A percentile compares a stretch with the other conserved stretches of the same genome.
Evolutionary conservation across 2,888 invertebrate species (phyloP).

Genomic region (Drosophila flavopinicola): DNA sequence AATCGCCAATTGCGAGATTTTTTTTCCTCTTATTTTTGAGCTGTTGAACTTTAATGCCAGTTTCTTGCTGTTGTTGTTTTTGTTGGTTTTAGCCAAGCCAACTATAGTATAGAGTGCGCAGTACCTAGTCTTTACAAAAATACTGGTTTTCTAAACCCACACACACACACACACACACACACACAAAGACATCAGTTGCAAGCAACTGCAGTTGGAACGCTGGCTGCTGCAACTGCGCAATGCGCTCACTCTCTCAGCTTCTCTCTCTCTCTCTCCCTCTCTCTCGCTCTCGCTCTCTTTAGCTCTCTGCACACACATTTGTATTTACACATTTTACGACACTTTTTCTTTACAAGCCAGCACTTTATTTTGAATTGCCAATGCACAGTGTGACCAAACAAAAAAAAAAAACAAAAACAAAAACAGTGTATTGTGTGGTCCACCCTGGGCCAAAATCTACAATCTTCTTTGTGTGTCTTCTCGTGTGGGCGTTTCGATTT

Average conservation of each 20-base stretch:
- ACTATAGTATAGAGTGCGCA: slow-evolving; percentile 25
- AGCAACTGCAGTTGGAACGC: slow-evolving; percentile 34
- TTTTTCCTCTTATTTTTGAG: slow-evolving; percentile 17
- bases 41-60: slow-evolving; percentile 69
- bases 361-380: slow-evolving; percentile 22
- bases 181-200: slow-evolving; percentile 36
- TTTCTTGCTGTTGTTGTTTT: slow-evolving; percentile 29
- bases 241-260: slow-evolving; percentile 1
- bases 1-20: slow-evolving; percentile 44
- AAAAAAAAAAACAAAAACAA: too few relatives aligned
- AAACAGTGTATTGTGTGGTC: slow-evolving; percentile 31
- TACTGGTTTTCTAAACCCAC: slow-evolving; percentile 76
- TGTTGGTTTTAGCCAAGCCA: slow-evolving; percentile 47
- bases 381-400: slow-evolving; percentile 24
- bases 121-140: slow-evolving; percentile 48
- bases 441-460: slow-evolving; percentile 24
- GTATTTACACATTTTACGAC: slow-evolving; percentile 39
- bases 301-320: not conserved
- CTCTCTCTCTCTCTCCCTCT: slow-evolving; percentile 7
- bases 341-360: slow-evolving; percentile 45
- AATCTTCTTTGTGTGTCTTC: slow-evolving; percentile 19
- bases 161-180: slow-evolving; percentile 32
- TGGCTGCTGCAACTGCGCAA: slow-evolving; percentile 65
- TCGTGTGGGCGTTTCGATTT: slow-evolving; percentile 57
- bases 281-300: slow-evolving; percentile 4